Evolutionary conservation across 2,113 vertebrate genomes (phyloP), one percentile per base, ranked within the genome.

Genomic region (Hemicordylus capensis): DNA sequence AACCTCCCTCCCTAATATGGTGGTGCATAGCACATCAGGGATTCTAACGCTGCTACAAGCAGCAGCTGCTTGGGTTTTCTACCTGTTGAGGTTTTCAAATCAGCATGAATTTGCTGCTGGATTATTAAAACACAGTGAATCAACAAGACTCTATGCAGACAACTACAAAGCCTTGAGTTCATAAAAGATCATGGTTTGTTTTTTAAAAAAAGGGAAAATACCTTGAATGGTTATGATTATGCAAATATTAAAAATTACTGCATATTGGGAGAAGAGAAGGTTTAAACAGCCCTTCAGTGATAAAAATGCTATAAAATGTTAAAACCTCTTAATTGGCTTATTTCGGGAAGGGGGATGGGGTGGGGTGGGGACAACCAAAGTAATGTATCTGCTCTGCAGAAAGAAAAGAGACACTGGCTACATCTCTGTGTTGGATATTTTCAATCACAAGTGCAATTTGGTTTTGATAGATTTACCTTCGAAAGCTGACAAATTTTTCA

Each of bases 111-210:
- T 90, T 84, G 89, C 93, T 95, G 88, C 20, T 42, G 89, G 93
- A 87, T 93, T 89, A 26, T 92, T 92, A 85, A 92, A 94, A 89
- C 56, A 87, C 93, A 89, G 94, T 90, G 90, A 94, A 93, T 90
- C 90, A 90, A 89, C 89, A 94, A 94, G 91, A 93, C 91, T 95
- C 96, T 96, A 96, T 96, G 95, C 95, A 96, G 96, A 96, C 94
- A 91, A 94, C 93, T 95, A 95, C 69, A 73, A 80, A 96, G 91
- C 90, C 95, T 94, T 92, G 93, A 95, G 92, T 90, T 75, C 85
- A 92, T 94, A 46, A 85, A 93, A 93, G 92, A 90, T 58, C 88
- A 64, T 92, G 76, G 39, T 75, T 73, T 83, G 44, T 93, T 94
- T 73, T 89, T 90, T 90, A 89, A 89, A 37, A 24, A 78, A 94